Conservation (phyloP, 53 echinoderm and acorn worm species). For the Pentamera pediparva region DNA sequence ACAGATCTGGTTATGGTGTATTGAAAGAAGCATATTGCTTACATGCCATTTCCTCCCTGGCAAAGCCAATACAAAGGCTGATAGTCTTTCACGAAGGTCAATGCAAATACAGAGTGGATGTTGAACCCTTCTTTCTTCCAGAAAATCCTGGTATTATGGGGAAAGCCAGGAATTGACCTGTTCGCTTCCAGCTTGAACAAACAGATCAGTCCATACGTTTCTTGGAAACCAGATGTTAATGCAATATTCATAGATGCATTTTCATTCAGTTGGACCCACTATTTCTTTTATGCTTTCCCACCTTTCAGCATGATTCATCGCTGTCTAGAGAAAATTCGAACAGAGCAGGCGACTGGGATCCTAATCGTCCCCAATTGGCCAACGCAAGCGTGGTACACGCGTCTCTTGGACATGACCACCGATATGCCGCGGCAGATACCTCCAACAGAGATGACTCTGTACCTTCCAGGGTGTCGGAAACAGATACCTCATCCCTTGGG, state of each 20-base stretch:
- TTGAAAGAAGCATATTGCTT: not conserved
- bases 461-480: too few relatives aligned
- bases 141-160: not conserved
- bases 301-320: too few relatives aligned
- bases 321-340: not conserved
- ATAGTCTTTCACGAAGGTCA: not conserved
- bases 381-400: too few relatives aligned
- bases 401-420: not conserved
- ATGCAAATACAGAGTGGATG: too few relatives aligned
- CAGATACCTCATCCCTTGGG: not conserved
- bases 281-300: too few relatives aligned
- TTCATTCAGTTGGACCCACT: not conserved
- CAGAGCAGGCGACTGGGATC: not conserved
- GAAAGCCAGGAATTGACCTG: not conserved
- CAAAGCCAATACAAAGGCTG: not conserved
- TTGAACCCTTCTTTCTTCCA: too few relatives aligned
- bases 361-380: not conserved
- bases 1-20: not conserved
- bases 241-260: not conserved
- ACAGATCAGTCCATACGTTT: not conserved
- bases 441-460: not conserved
- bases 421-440: not conserved
- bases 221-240: not conserved
- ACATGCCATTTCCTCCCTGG: not conserved
- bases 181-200: not conserved